A percentile compares a stretch with the other conserved stretches of the same genome.
Conservation (phyloP, 2,797 vertebrate genomes). For the Chaetodon trifasciatus region DNA sequence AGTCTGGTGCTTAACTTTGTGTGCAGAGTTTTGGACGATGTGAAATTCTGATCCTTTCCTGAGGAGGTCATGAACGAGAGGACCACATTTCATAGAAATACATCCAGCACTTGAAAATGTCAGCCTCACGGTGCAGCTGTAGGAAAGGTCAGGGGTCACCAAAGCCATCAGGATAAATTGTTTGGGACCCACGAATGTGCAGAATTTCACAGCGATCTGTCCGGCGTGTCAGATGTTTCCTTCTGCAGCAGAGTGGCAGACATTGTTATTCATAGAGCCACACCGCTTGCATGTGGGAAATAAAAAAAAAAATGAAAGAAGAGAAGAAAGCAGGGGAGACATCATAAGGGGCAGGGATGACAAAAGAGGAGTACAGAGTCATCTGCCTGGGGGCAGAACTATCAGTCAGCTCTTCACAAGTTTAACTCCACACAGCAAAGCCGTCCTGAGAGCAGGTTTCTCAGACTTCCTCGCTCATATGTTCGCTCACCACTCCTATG, state of each 20-base stretch:
- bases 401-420: constrained; percentile 66
- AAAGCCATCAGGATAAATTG: not conserved
- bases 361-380: constrained; percentile 34
- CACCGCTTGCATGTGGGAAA: not conserved
- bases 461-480: constrained; percentile 52
- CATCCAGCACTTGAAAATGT: not conserved
- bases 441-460: constrained; percentile 36
- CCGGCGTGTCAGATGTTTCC: not conserved
- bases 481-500: constrained; percentile 53
- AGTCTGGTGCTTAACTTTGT: not conserved
- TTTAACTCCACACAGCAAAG: constrained; percentile 37
- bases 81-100: not conserved
- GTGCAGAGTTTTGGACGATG: not conserved
- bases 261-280: constrained; percentile 1
- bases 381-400: constrained; percentile 23
- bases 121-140: not conserved
- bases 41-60: not conserved
- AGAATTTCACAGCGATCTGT: not conserved
- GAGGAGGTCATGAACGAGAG: not conserved
- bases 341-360: constrained; percentile 18
- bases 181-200: not conserved
- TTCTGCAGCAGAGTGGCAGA: not conserved
- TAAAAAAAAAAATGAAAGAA: constrained; percentile 9
- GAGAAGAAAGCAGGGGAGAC: constrained; percentile 13
- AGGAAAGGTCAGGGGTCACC: not conserved